A percentile compares a stretch with the other conserved stretches of the same genome.
phyloP scores from a whole-genome alignment of 2,797 vertebrate species.

The Hipposideros larvatus region DNA sequence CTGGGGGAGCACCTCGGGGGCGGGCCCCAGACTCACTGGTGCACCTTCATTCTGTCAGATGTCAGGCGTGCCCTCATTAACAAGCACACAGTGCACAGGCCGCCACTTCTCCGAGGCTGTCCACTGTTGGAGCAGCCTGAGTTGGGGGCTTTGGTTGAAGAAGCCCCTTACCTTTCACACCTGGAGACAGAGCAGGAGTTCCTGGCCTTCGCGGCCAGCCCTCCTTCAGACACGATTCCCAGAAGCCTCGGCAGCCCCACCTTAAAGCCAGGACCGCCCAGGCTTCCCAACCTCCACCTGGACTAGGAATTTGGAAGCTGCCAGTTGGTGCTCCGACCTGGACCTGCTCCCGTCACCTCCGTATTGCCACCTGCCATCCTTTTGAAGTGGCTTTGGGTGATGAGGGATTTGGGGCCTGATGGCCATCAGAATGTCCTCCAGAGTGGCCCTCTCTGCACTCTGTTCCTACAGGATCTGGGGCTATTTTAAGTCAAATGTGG shows the following conservation, averaged over 20 bases:
- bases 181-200: background rate
- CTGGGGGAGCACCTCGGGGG: no score
- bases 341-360: background rate
- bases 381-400: background rate
- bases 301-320: background rate
- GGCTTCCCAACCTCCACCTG: background rate
- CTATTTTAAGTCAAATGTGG: background rate
- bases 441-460: background rate
- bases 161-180: background rate
- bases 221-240: background rate
- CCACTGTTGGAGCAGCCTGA: background rate
- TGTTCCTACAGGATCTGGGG: background rate
- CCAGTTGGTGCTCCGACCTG: background rate
- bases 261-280: background rate
- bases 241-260: rapidly evolving
- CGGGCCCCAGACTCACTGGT: no score
- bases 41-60: no score
- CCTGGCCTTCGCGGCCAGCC: background rate
- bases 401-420: background rate
- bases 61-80: no score
- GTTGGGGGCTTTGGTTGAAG: background rate
- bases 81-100: background rate
- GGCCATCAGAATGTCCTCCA: no score
- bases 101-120: no score
- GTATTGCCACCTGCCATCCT: background rate